phyloP scores from a whole-genome alignment of 2,797 vertebrate species.

The Poecilia gillii region DNA sequence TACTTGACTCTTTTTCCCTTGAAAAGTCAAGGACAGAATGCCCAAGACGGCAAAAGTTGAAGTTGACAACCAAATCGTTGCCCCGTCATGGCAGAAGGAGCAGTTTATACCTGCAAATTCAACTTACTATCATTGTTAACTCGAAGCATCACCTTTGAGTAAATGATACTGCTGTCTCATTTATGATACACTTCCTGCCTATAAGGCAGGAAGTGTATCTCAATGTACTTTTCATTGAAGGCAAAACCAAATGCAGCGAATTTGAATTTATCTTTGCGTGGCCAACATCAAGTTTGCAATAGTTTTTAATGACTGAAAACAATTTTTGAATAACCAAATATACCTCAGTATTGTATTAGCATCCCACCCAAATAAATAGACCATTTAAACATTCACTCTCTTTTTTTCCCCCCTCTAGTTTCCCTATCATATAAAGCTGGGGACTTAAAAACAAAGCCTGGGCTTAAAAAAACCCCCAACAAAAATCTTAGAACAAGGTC shows the following conservation, averaged over 20 bases:
- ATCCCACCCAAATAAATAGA: not conserved
- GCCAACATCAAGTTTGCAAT: not conserved
- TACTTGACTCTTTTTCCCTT: not conserved
- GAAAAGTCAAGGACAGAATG: not conserved
- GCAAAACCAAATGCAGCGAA: not conserved
- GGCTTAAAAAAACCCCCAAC: not conserved
- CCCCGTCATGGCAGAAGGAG: not conserved
- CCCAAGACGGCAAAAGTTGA: not conserved
- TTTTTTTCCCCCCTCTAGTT: not conserved
- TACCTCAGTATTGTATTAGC: not conserved
- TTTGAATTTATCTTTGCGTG: not conserved
- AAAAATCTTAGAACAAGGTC: conserved; percentile 7
- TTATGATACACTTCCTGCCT: not conserved
- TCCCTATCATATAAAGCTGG: not conserved
- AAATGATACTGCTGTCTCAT: not conserved
- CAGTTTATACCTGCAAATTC: not conserved
- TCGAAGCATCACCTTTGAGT: not conserved
- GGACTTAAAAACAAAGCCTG: not conserved
- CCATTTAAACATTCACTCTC: not conserved
- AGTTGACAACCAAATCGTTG: not conserved
- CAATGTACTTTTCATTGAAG: not conserved
- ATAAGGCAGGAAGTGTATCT: not conserved
- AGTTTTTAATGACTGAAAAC: not conserved
- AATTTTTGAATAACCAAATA: not conserved
- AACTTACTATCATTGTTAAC: not conserved